A percentile compares a stretch with the other conserved stretches of the same genome.
phyloP scores from a whole-genome alignment of 2,113 vertebrate species.

The Corvus cornix region DNA sequence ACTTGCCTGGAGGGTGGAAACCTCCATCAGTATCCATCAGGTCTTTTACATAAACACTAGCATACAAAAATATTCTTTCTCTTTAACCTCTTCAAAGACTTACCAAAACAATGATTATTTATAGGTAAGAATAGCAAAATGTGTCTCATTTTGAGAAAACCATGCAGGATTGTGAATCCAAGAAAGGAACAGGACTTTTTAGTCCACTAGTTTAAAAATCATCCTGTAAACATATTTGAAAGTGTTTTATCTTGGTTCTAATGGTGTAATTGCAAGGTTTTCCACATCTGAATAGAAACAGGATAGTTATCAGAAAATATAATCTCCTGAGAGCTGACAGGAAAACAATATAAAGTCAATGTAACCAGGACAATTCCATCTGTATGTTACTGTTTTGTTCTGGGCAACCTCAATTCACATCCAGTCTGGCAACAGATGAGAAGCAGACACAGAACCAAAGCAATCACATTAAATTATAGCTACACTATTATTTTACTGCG shows the following conservation, averaged over 20 bases:
- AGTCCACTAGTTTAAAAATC: neutral
- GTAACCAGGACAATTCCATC: neutral
- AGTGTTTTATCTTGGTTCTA: neutral
- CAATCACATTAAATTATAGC: neutral
- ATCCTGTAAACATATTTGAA: neutral
- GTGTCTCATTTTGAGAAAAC: neutral
- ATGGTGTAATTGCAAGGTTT: neutral
- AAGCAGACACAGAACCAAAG: neutral
- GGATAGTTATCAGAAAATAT: neutral
- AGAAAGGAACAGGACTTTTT: neutral
- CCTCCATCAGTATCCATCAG: neutral
- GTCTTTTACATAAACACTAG: neutral
- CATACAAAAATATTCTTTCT: neutral
- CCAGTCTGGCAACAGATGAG: neutral
- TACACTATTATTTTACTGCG: neutral
- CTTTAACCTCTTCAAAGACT: neutral
- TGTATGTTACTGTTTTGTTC: neutral
- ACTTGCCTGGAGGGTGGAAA: neutral
- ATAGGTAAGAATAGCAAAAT: neutral
- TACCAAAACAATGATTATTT: neutral
- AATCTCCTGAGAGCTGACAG: neutral
- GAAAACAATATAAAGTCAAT: neutral
- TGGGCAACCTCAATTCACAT: neutral
- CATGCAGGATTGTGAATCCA: neutral
- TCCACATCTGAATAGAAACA: neutral